Evolutionary conservation across 2,888 invertebrate genomes (phyloP), one percentile per base, ranked within the genome.

Genomic region (Punctoribates punctum): DNA sequence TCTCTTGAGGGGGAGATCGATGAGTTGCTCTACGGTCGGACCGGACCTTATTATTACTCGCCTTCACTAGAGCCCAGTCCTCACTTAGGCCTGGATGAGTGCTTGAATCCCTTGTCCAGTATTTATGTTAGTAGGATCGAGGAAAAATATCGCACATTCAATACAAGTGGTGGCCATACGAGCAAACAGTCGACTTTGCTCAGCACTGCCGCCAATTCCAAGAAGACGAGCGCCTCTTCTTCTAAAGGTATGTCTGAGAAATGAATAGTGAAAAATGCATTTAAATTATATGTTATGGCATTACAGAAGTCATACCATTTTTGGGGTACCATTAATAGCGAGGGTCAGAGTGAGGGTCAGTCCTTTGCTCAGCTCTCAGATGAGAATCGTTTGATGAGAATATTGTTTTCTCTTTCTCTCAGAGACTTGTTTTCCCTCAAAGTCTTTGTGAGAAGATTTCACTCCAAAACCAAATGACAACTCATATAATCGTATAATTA

Each of bases 1-100:
- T 77, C 79, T 9, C 77, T 81, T 17, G 82, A 82, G 75, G 81
- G 81, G 65, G 82, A 82, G 60, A 82, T 82, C 46, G 82, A 82
- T 76, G 79, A 80, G 0, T 79, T 82, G 27, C 77, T 82, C n/a
- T 82, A 82, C 75, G 82, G 82, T n/a, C 75, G 62, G 13, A 27
- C 46, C 20, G 65, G 70, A 23, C 20, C 20, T 70, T 70, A 70
- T 25, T 70, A 70, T 29, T 23, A 42, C n/a, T 70, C 70, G 20
- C 70, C 70, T 23, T 23, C n/a, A 42, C 42, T 42, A 1, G 20
- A 42, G 25, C 6, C 5, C 20, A 48, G 20, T 17, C 25, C 25
- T 34, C 60, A 38, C 20, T 72, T 54, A 25, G 13, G 6, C 42
- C 34, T 34, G 8, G 46, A 34, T 25, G 70, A 70, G 46, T 42